Conservation (phyloP, 2,113 vertebrate genomes). For the Catharus bicknelli region DNA sequence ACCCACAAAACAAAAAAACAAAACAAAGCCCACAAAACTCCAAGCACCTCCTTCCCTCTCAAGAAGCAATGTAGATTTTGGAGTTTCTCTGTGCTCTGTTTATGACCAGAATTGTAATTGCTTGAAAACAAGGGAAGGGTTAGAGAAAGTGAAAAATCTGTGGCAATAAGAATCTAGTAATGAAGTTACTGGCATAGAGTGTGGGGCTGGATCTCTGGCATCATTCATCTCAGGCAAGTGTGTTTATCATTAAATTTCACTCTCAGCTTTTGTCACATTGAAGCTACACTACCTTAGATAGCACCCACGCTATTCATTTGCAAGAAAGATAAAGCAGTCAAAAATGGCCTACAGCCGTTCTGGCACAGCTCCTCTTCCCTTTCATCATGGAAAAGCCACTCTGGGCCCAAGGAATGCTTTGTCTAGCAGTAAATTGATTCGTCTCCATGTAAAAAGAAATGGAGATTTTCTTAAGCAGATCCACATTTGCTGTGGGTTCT, state of each 20-base stretch:
- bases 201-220: neutral
- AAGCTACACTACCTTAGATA: neutral
- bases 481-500: neutral
- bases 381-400: neutral
- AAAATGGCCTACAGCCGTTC: neutral
- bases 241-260: neutral
- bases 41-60: accelerated
- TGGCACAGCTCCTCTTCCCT: neutral
- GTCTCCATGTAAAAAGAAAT: neutral
- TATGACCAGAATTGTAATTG: neutral
- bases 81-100: neutral
- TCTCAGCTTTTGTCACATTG: neutral
- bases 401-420: neutral
- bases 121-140: neutral
- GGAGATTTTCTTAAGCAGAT: neutral
- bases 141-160: neutral
- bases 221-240: neutral
- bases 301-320: neutral
- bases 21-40: neutral
- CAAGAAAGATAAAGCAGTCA: neutral
- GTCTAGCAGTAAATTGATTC: neutral
- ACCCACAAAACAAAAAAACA: no score
- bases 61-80: neutral
- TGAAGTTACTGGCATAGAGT: neutral
- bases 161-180: neutral